Evolutionary conservation across 2,113 vertebrate genomes (phyloP).

Genomic region (Todiramphus chloris): DNA sequence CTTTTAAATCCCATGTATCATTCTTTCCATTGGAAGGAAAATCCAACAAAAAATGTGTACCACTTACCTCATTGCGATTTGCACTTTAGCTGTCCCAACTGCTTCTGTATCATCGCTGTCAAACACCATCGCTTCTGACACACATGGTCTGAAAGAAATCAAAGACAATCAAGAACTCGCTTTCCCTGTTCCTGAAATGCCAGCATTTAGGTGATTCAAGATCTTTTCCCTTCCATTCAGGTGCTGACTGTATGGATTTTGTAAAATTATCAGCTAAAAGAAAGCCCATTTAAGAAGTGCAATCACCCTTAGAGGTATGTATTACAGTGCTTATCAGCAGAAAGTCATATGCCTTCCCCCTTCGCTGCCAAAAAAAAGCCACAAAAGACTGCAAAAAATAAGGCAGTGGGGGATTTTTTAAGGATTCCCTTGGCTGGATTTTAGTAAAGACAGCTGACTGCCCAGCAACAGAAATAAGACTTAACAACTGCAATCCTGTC

Average conservation of each 20-base stretch:
- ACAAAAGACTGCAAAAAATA: slow-evolving; percentile 27
- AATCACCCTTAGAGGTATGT: slow-evolving; percentile 41
- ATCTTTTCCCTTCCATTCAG: neutral
- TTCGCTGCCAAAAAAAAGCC: slow-evolving; percentile 28
- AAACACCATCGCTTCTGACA: slow-evolving; percentile 69
- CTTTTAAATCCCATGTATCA: neutral
- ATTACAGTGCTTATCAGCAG: slow-evolving; percentile 47
- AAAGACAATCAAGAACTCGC: neutral
- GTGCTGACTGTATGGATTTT: neutral
- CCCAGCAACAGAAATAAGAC: slow-evolving; percentile 14
- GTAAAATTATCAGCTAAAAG: slow-evolving; percentile 24
- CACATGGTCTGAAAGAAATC: slow-evolving; percentile 61
- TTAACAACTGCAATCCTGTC: slow-evolving; percentile 35
- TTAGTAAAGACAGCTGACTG: slow-evolving; percentile 13
- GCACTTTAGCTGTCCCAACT: slow-evolving; percentile 82
- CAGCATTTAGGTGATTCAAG: neutral
- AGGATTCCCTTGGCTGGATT: slow-evolving; percentile 16
- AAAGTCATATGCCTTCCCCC: slow-evolving; percentile 51
- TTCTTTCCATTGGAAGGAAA: neutral
- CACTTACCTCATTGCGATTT: slow-evolving; percentile 87
- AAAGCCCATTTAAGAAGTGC: slow-evolving; percentile 31
- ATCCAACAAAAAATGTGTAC: neutral
- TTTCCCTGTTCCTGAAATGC: neutral
- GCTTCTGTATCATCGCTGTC: slow-evolving; percentile 77
- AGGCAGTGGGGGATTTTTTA: slow-evolving; percentile 8